Evolutionary conservation across 2,888 invertebrate genomes (phyloP), one percentile per base, ranked within the genome.

Genomic region (Melolontha melolontha): DNA sequence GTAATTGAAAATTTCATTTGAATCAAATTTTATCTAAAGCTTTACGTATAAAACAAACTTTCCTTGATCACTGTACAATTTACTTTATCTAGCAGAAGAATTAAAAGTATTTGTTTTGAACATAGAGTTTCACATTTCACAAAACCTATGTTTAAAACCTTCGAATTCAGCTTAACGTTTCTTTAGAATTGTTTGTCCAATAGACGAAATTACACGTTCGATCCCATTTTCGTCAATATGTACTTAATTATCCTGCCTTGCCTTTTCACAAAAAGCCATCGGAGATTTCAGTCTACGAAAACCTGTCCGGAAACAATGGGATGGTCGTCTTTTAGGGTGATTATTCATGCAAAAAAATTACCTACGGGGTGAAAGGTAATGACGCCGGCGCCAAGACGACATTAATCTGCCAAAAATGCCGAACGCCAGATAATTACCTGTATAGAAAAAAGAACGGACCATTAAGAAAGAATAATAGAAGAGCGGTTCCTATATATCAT

Each of bases 331-430:
- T 16, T 40, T 7, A 64, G 54, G 8, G n/a, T 40, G 54, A 54
- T 54, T 54, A 54, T 54, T 54, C 54, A 54, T 54, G 54, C 54
- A 54, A 54, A 54, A 54, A 54, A 54, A 40, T 54, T 40, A 54
- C 40, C 54, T 40, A 40, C 10, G 16, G 40, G 54, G 40, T 14
- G 40, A 40, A 54, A 54, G 17, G 40, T 34, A 34, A 74, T 72
- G 74, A 72, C 71, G 55, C 51, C 72, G 77, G 76, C 76, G 76
- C 76, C 75, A 71, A 70, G 41, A 66, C 67, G 67, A 68, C 73
- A 76, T 75, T 74, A 76, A 75, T 73, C 75, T 75, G 75, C 76
- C 75, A 77, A 77, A 77, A 75, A 72, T 75, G 71, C 74, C 72
- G 75, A 63, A 76, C 71, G 71, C 71, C 22, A 69, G 73, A 70